Base-by-base conservation (phyloP, 2,113 vertebrate genomes). In the Syngnathus typhle region DNA sequence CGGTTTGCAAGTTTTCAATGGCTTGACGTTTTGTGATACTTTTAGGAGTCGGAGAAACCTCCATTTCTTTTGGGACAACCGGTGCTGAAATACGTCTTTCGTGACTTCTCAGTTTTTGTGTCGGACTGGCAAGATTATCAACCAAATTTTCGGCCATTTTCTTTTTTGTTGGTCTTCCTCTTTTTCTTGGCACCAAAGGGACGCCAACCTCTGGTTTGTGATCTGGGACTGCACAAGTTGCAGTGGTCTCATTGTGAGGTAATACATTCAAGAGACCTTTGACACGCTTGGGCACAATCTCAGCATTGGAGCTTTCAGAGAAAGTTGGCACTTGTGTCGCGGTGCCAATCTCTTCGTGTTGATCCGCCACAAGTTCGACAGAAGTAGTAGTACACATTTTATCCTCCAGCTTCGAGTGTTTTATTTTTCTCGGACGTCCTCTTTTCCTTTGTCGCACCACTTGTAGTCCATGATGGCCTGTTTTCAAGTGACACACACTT, bases 101-200 rank as follows among this genome's bases (percentile, higher is more conserved):
- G 62, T 76, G 78, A n/a, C 80, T 82, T 56, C 81, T 82, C 37
- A 78, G 72, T 58, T 68, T 79, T 54, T 72, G n/a, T 37, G 60
- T 23, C 60, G 46, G 59, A 9, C 63, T 11, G 4, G n/a, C 58
- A 5, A 69, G 7, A 59, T 64, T 43, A n/a, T 61, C 39, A 54
- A 10, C 32, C 49, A 46, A 13, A 36, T 46, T 32, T 44, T 59
- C 43, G 8, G 37, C 0, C 0, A 27, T 46, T 46, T 77, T 70
- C 4, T 41, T 2, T 77, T 70, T 83, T 61, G 23, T 85, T 13
- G 78, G 80, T 65, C 79, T 70, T 19, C 72, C 75, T 70, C 82
- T 72, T 70, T 18, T 81, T 72, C 46, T 87, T 38, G 52, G 38
- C 52, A 32, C 1, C 43, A 60, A 54, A 21, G 64, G 9, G 11